phyloP scores from a whole-genome alignment of 2,888 invertebrate genomes.

The Ypsolopha scabrella region DNA sequence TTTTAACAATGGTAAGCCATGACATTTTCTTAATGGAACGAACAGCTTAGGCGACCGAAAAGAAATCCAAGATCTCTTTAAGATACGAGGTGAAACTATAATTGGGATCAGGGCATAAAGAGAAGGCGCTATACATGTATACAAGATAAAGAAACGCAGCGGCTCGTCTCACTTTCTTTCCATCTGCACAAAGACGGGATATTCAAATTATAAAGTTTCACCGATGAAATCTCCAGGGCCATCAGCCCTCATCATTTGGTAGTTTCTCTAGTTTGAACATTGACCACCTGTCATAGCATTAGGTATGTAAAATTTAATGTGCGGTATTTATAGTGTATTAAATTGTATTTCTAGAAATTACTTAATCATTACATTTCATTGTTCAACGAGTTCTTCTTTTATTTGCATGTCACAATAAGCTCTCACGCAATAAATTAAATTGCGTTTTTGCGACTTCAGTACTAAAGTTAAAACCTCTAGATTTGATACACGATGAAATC shows the following conservation, averaged over 20 bases:
- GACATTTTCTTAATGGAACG: slow-evolving; percentile 19
- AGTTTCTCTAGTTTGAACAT: no score
- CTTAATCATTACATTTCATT: no score
- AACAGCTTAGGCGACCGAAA: slow-evolving; percentile 13
- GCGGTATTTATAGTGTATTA: no score
- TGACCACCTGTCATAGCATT: no score
- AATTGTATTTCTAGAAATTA: no score
- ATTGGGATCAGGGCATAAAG: slow-evolving; percentile 47
- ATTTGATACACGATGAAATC: not conserved
- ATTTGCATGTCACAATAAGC: no score
- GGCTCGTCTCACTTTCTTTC: slow-evolving; percentile 30
- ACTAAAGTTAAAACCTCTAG: no score
- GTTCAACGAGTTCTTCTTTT: no score
- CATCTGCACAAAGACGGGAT: slow-evolving; percentile 19
- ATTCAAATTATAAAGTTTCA: slow-evolving; percentile 19
- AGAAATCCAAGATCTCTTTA: slow-evolving; percentile 20
- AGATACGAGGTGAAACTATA: slow-evolving; percentile 33
- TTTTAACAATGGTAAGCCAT: slow-evolving; percentile 15
- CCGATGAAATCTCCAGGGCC: slow-evolving; percentile 17
- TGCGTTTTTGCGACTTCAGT: no score
- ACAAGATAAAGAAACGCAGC: slow-evolving; percentile 28
- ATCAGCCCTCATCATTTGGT: not conserved
- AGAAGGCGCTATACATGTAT: slow-evolving; percentile 22
- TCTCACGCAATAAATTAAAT: no score
- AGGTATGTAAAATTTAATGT: no score